Conservation (phyloP, 2,113 vertebrate species). For the Phrynocephalus versicolor region DNA sequence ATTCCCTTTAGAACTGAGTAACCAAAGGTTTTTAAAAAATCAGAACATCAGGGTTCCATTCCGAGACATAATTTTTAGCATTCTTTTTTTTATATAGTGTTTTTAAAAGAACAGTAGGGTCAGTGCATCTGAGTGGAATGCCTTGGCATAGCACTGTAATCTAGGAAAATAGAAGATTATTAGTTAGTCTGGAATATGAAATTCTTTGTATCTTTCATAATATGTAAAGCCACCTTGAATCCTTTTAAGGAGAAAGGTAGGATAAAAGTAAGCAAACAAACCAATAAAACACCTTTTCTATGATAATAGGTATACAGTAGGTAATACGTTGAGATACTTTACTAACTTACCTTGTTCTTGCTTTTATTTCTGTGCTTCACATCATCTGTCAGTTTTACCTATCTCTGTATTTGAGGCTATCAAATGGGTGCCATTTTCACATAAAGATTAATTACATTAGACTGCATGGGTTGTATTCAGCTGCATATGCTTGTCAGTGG, state of each 20-base stretch:
- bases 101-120: no score
- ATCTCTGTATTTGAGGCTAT: constrained; percentile 13
- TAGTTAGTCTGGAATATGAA: neutral
- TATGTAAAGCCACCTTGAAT: no score
- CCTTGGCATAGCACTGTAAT: neutral
- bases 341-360: constrained; percentile 29
- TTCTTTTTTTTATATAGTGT: neutral
- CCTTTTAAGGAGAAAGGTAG: no score
- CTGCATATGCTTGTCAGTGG: no score
- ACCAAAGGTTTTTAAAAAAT: neutral
- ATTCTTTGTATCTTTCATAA: neutral
- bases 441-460: constrained; percentile 16
- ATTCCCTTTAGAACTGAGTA: neutral
- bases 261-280: no score
- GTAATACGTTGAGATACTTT: constrained; percentile 8
- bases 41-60: neutral
- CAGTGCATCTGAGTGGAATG: neutral
- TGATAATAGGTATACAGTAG: neutral
- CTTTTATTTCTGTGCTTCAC: constrained; percentile 17
- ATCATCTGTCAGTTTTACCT: constrained; percentile 35
- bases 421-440: neutral
- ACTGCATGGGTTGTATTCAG: no score
- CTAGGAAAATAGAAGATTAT: neutral
- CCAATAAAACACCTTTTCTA: neutral
- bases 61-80: neutral